Percentiles rank a stretch among this genome's conserved stretches.
These are phyloP conservation scores for Conopomorpha cramerella DNA, from an alignment of 1,140 invertebrate genomes.

Conservation along the genomic window DNA sequence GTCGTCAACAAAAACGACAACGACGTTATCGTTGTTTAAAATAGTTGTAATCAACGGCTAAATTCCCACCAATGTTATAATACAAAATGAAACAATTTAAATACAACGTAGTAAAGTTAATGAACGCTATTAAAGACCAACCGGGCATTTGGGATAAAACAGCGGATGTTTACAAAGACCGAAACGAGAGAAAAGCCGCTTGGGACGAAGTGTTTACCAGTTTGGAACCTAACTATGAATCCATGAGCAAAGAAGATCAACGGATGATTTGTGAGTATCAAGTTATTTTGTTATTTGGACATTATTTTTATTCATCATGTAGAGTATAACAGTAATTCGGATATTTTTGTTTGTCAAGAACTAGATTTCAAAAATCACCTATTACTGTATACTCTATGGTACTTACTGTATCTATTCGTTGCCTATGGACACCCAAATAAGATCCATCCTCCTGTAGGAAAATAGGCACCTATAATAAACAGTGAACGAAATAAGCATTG, in stretches of 20 bases:
- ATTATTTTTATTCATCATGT: background rate
- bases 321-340: background rate
- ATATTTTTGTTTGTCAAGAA: background rate
- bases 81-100: slow-evolving; percentile 26
- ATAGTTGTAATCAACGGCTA: too few species aligned
- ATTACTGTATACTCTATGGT: background rate
- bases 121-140: slow-evolving; percentile 21
- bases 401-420: background rate
- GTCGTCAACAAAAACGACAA: too few species aligned
- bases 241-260: slow-evolving; percentile 28
- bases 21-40: too few species aligned
- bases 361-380: background rate
- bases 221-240: slow-evolving; percentile 29
- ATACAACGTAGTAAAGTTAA: slow-evolving; percentile 33
- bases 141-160: slow-evolving; percentile 44
- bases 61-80: too few species aligned
- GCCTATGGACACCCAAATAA: too few species aligned
- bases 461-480: too few species aligned
- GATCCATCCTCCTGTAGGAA: background rate
- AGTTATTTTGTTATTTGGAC: background rate
- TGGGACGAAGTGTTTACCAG: slow-evolving; percentile 40
- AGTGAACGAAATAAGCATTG: too few species aligned
- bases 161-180: slow-evolving; percentile 39
- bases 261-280: slow-evolving; percentile 19
- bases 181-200: slow-evolving; percentile 25